These are phyloP conservation scores for Eretmocerus hayati DNA, from an alignment of 2,888 invertebrate species.

Conservation along the genomic window DNA sequence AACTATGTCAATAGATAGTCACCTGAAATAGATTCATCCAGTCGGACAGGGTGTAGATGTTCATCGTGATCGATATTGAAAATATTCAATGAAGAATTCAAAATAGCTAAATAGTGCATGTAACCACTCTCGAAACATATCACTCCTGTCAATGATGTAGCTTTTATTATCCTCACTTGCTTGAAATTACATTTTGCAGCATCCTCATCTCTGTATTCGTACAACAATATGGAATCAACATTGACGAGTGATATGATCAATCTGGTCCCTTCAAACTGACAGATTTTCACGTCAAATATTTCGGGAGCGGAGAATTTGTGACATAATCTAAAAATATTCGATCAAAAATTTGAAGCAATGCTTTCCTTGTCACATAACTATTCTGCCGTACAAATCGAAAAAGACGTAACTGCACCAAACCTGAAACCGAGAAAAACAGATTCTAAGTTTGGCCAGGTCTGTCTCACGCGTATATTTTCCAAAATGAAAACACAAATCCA, in stretches of 20 bases:
- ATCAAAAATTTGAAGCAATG: too few species aligned
- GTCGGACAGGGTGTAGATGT: neutral
- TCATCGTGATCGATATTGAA: constrained; percentile 21
- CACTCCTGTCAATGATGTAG: constrained; percentile 27
- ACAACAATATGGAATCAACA: constrained; percentile 26
- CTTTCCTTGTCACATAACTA: too few species aligned
- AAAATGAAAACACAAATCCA: too few species aligned
- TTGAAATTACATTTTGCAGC: constrained; percentile 22
- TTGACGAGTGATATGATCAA: constrained; percentile 24
- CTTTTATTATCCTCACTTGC: constrained; percentile 25
- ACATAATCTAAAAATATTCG: constrained; percentile 9
- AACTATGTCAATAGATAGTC: too few species aligned
- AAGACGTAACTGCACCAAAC: too few species aligned
- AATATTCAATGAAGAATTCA: constrained; percentile 29
- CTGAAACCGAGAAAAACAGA: too few species aligned
- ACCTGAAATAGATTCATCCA: neutral
- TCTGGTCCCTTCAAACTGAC: constrained; percentile 23
- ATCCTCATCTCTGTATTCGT: constrained; percentile 26
- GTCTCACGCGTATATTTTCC: too few species aligned
- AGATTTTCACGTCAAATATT: constrained; percentile 26
- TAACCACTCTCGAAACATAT: constrained; percentile 37
- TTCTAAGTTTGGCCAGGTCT: too few species aligned
- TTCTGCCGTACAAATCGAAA: too few species aligned
- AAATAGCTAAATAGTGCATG: constrained; percentile 31
- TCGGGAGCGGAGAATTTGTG: constrained; percentile 14